Conservation (phyloP, 2,113 vertebrate genomes). For the Romanogobio albipinnatus region DNA sequence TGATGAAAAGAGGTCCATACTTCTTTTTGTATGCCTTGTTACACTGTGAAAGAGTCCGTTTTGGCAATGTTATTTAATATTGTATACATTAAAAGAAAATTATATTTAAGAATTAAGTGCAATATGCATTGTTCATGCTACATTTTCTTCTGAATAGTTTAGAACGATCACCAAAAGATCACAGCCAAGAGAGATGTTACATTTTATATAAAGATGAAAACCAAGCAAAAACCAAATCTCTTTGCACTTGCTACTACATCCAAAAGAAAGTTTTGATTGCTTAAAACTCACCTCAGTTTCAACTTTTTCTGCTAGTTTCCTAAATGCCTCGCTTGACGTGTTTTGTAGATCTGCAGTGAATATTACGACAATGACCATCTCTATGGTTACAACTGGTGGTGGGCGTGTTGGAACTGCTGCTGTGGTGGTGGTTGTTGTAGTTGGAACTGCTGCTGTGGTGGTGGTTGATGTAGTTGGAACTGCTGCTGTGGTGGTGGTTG, state of each 20-base stretch:
- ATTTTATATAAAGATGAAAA: not conserved
- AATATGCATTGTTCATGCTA: not conserved
- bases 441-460: not conserved
- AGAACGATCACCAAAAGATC: not conserved
- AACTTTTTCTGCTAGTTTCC: not conserved
- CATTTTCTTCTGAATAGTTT: not conserved
- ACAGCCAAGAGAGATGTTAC: not conserved
- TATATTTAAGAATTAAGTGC: not conserved
- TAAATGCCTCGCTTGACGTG: not conserved
- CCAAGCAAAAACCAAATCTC: not conserved
- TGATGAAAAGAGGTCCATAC: slow-evolving; percentile 25
- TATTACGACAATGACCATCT: not conserved
- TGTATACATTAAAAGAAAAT: too few relatives aligned
- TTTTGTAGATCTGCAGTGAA: not conserved
- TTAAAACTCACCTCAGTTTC: not conserved
- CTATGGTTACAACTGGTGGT: slow-evolving; percentile 21
- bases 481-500: too few relatives aligned
- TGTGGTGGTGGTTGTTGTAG: not conserved
- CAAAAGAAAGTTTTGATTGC: not conserved
- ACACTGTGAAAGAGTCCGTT: slow-evolving; percentile 3
- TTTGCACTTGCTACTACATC: not conserved
- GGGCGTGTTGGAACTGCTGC: not conserved
- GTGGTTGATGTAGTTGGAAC: too few relatives aligned
- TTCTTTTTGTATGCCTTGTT: not conserved
- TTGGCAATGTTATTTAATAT: not conserved